Evolutionary conservation across 2,888 invertebrate species (phyloP).

Genomic region (Acrobasis repandana): DNA sequence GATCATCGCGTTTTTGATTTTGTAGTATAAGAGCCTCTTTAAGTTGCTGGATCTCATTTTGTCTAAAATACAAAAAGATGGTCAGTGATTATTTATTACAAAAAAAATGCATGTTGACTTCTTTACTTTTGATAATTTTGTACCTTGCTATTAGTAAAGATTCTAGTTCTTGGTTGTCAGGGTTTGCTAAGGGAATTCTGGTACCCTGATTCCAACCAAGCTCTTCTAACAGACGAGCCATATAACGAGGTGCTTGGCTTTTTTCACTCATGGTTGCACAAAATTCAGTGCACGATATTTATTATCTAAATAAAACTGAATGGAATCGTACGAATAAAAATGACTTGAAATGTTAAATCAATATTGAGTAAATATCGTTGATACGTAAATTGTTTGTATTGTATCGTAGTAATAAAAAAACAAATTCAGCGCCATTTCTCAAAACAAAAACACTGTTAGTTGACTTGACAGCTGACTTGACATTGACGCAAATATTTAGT

Average conservation of each 20-base stretch:
- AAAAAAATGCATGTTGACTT: background rate
- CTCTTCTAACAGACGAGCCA: conserved; percentile 85
- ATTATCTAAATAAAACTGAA: conserved; percentile 26
- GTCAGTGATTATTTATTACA: background rate
- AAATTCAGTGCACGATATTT: conserved; percentile 7
- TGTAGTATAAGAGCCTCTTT: conserved; percentile 65
- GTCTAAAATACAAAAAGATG: conserved; percentile 52
- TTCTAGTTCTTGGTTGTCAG: conserved; percentile 84
- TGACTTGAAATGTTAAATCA: conserved; percentile 39
- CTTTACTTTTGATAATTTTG: background rate
- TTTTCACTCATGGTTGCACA: conserved; percentile 50
- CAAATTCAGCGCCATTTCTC: conserved; percentile 48
- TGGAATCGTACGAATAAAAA: conserved; percentile 35
- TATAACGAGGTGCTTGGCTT: conserved; percentile 63
- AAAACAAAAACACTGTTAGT: conserved; percentile 36
- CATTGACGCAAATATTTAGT: too few species aligned
- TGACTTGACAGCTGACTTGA: conserved; percentile 22
- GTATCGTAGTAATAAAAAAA: conserved; percentile 17
- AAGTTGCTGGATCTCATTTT: conserved; percentile 69
- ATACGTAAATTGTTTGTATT: background rate
- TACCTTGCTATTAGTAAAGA: conserved; percentile 64
- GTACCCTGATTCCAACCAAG: conserved; percentile 91
- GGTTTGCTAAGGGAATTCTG: conserved; percentile 90
- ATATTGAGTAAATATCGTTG: conserved; percentile 35
- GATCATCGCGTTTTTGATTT: conserved; percentile 66